A percentile compares a stretch with the other conserved stretches of the same genome.
phyloP scores from a whole-genome alignment of 2,797 vertebrate genomes.

The Ptychadena robeensis region DNA sequence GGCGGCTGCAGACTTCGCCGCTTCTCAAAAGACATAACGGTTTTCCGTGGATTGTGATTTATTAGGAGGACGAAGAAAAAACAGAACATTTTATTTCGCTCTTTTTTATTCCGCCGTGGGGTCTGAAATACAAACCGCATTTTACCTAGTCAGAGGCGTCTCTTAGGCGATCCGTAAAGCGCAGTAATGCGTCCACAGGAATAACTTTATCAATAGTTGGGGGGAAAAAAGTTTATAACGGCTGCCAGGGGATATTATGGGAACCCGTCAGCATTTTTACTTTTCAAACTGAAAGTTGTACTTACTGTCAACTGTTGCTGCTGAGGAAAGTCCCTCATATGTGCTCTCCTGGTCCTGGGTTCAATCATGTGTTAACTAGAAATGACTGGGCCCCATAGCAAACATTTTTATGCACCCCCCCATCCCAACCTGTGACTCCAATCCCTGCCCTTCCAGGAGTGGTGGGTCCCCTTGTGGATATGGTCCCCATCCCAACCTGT shows the following conservation, averaged over 20 bases:
- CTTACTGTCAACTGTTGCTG: too few relatives aligned
- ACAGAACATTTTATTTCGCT: slow-evolving; percentile 31
- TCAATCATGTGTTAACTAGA: too few relatives aligned
- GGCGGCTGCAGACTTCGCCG: slow-evolving; percentile 30
- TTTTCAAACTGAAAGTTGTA: too few relatives aligned
- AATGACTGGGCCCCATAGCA: too few relatives aligned
- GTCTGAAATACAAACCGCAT: slow-evolving; percentile 30
- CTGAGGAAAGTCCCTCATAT: too few relatives aligned
- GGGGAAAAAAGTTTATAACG: background rate
- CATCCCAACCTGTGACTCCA: too few relatives aligned
- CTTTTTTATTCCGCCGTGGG: slow-evolving; percentile 18
- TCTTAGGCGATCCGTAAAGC: slow-evolving; percentile 8
- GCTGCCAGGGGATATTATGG: background rate
- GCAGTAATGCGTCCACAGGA: background rate
- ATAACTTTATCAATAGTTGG: background rate
- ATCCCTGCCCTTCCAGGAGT: too few relatives aligned
- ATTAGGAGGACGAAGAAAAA: slow-evolving; percentile 28
- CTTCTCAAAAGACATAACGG: slow-evolving; percentile 39
- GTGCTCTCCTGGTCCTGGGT: too few relatives aligned
- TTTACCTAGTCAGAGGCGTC: slow-evolving; percentile 4
- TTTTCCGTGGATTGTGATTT: slow-evolving; percentile 28
- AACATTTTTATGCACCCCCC: too few relatives aligned
- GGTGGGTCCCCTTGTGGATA: too few relatives aligned
- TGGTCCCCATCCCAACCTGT: too few relatives aligned
- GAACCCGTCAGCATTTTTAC: background rate